Evolutionary conservation across 2,888 invertebrate genomes (phyloP).

Genomic region (Drosophila bunnanda): DNA sequence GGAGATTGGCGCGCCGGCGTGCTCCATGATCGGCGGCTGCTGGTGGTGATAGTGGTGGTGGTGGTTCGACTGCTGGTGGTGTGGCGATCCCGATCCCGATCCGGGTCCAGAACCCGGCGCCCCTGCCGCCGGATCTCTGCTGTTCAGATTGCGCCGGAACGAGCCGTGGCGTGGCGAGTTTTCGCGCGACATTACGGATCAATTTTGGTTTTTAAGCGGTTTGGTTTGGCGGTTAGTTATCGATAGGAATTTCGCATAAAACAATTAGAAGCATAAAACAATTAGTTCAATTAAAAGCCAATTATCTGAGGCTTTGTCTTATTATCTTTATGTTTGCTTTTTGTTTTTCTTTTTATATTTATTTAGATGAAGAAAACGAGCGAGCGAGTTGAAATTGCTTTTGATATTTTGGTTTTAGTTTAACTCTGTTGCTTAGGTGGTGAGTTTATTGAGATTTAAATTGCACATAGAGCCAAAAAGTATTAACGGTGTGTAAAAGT

Average conservation of each 20-base stretch:
- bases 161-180: constrained; percentile 84
- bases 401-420: constrained; percentile 50
- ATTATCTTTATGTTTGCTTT: constrained; percentile 19
- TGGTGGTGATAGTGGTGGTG: constrained; percentile 67
- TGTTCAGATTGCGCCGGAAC: constrained; percentile 72
- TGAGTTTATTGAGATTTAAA: constrained; percentile 66
- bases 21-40: constrained; percentile 80
- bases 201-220: constrained; percentile 31
- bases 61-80: constrained; percentile 61
- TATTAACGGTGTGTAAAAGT: constrained; percentile 64
- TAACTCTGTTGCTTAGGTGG: constrained; percentile 53
- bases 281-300: constrained; percentile 73
- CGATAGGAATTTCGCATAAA: constrained; percentile 71
- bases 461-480: constrained; percentile 80
- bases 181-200: constrained; percentile 81
- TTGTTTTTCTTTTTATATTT: constrained; percentile 24
- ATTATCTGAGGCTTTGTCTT: constrained; percentile 51
- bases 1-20: constrained; percentile 75
- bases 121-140: constrained; percentile 57
- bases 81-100: constrained; percentile 66
- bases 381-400: constrained; percentile 68
- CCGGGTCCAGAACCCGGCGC: constrained; percentile 41
- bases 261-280: constrained; percentile 78
- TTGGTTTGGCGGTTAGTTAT: constrained; percentile 47
- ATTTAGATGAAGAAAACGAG: constrained; percentile 74